Percentiles rank a stretch among this genome's conserved stretches.
Conservation (phyloP, 2,888 invertebrate species). For the Xylocampa areola region DNA sequence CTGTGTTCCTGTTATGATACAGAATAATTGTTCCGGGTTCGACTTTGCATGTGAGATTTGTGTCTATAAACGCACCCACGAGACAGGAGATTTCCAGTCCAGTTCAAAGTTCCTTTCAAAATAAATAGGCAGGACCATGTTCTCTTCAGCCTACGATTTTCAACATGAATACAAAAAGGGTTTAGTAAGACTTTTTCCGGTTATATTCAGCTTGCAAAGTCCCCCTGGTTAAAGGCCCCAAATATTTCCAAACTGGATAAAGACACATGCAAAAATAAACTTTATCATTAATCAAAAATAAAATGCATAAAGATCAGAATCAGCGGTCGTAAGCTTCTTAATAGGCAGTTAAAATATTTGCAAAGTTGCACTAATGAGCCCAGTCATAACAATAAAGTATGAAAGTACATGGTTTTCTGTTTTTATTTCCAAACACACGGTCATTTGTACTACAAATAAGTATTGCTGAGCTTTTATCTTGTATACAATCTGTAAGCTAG, state of each 20-base stretch:
- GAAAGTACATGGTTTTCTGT: conserved; percentile 37
- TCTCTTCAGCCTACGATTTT: too few species aligned
- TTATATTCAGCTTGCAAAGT: too few species aligned
- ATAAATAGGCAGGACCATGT: too few species aligned
- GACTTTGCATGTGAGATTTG: too few species aligned
- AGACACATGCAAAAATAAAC: conserved; percentile 19
- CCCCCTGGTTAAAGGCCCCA: too few species aligned
- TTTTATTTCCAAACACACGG: conserved; percentile 50
- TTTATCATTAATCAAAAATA: conserved; percentile 52
- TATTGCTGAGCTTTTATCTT: conserved; percentile 36
- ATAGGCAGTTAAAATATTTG: conserved; percentile 57
- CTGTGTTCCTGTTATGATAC: too few species aligned
- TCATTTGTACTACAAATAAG: conserved; percentile 48
- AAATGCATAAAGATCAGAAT: conserved; percentile 49
- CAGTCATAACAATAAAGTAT: conserved; percentile 49
- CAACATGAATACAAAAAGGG: too few species aligned
- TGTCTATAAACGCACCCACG: too few species aligned
- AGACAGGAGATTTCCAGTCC: too few species aligned
- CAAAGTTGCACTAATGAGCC: conserved; percentile 54
- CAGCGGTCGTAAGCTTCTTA: conserved; percentile 52
- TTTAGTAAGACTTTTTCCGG: too few species aligned
- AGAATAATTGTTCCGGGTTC: too few species aligned
- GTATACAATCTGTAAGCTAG: conserved; percentile 14
- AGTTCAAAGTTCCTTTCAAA: too few species aligned
- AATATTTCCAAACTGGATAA: neutral